These are phyloP conservation scores for Arizona elegans DNA, from an alignment of 2,113 vertebrate genomes.

Conservation along the genomic window DNA sequence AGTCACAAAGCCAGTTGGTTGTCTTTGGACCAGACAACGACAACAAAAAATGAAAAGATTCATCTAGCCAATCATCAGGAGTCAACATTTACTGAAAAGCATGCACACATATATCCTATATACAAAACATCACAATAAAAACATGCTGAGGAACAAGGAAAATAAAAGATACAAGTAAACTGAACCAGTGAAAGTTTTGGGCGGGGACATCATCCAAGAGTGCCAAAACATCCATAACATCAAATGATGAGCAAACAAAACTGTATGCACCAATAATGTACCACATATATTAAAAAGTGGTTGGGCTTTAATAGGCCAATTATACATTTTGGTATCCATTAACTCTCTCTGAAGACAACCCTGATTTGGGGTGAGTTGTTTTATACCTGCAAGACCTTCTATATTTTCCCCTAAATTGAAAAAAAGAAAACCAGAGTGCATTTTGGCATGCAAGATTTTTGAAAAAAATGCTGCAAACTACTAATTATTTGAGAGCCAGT, in stretches of 20 bases:
- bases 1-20: not conserved
- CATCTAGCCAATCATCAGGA: not conserved
- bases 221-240: not conserved
- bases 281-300: not conserved
- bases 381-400: not conserved
- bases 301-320: not conserved
- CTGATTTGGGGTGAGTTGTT: not conserved
- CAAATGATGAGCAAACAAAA: not conserved
- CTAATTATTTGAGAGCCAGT: not conserved
- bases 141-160: not conserved
- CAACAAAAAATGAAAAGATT: not conserved
- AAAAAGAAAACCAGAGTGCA: not conserved
- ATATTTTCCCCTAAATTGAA: not conserved
- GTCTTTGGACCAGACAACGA: not conserved
- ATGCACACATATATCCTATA: not conserved
- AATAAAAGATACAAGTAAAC: not conserved
- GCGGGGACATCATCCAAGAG: too few relatives aligned
- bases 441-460: not conserved
- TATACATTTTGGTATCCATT: not conserved
- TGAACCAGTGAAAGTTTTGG: not conserved
- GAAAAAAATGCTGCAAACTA: not conserved
- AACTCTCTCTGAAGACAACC: too few relatives aligned
- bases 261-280: not conserved
- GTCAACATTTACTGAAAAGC: not conserved
- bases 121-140: not conserved